Conservation (phyloP, 1,140 invertebrate species). For the Pseudomyrmex flavicornis region DNA sequence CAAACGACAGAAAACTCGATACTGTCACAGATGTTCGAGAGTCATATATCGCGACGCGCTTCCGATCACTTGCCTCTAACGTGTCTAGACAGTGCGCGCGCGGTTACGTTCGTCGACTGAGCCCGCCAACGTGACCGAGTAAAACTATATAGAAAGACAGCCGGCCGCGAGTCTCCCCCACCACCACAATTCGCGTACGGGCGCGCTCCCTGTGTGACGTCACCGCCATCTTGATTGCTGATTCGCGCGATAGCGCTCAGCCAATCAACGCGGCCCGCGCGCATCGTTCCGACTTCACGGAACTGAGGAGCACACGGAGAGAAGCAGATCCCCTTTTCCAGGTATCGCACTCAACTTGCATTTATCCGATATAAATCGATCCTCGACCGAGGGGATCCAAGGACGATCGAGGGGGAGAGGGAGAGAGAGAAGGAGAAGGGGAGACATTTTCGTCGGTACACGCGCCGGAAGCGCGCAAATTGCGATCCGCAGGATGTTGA, state of each 20-base stretch:
- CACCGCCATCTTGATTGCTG: slow-evolving; percentile 77
- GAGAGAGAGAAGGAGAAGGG: too few relatives aligned
- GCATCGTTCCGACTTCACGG: slow-evolving; percentile 55
- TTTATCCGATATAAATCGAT: slow-evolving; percentile 55
- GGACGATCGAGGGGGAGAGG: neutral
- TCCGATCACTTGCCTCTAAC: neutral
- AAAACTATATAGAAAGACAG: slow-evolving; percentile 76
- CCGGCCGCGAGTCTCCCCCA: slow-evolving; percentile 27
- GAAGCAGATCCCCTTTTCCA: slow-evolving; percentile 71
- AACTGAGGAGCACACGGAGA: slow-evolving; percentile 57
- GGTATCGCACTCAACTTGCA: slow-evolving; percentile 62
- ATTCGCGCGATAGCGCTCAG: slow-evolving; percentile 72
- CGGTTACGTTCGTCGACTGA: slow-evolving; percentile 71
- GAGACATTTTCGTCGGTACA: slow-evolving; percentile 17
- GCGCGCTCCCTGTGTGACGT: slow-evolving; percentile 73
- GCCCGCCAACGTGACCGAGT: slow-evolving; percentile 76
- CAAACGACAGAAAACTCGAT: slow-evolving; percentile 9
- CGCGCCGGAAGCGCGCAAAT: slow-evolving; percentile 36
- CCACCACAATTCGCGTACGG: slow-evolving; percentile 6
- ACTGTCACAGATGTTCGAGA: slow-evolving; percentile 56
- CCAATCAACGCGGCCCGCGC: slow-evolving; percentile 68
- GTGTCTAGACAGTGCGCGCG: slow-evolving; percentile 16
- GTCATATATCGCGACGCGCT: neutral
- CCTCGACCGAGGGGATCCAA: neutral
- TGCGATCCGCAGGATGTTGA: slow-evolving; percentile 24